These are phyloP conservation scores for Pseudochirops cupreus DNA, from an alignment of 2,797 vertebrate genomes.

Conservation along the genomic window DNA sequence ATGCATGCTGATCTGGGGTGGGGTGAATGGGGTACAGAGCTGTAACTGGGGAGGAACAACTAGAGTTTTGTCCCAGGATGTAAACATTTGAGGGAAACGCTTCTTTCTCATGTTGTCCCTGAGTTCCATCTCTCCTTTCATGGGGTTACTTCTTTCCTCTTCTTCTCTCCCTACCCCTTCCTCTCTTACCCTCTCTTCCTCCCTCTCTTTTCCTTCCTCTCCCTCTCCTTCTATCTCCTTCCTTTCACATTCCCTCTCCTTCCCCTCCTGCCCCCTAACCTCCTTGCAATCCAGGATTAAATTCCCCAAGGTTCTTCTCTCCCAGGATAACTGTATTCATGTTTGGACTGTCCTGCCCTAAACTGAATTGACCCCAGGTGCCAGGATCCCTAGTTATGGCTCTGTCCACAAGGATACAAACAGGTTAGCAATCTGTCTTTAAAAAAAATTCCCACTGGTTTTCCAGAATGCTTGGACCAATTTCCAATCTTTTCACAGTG, in stretches of 20 bases:
- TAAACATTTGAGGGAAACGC: not conserved
- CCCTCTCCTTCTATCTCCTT: not conserved
- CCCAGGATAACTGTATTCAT: not conserved
- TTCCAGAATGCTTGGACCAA: not conserved
- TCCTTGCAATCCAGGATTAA: not conserved
- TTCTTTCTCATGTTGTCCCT: not conserved
- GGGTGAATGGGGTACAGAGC: not conserved
- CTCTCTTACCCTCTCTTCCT: not conserved
- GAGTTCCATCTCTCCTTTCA: not conserved
- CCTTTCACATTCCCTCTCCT: too few relatives aligned
- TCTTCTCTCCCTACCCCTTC: not conserved
- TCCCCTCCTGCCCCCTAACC: not conserved
- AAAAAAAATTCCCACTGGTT: not conserved
- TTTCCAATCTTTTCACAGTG: not conserved
- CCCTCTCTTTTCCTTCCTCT: not conserved
- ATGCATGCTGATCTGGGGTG: not conserved
- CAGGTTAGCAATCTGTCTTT: not conserved
- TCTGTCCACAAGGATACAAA: too few relatives aligned
- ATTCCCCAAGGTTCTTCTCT: not conserved
- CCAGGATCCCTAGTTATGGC: not conserved
- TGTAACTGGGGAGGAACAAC: not conserved
- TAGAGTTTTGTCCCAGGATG: not conserved
- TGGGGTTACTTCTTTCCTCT: not conserved
- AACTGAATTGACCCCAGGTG: not conserved
- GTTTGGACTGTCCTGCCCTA: not conserved